phyloP scores from a whole-genome alignment of 2,888 invertebrate genomes.

The Phlogophora meticulosa region DNA sequence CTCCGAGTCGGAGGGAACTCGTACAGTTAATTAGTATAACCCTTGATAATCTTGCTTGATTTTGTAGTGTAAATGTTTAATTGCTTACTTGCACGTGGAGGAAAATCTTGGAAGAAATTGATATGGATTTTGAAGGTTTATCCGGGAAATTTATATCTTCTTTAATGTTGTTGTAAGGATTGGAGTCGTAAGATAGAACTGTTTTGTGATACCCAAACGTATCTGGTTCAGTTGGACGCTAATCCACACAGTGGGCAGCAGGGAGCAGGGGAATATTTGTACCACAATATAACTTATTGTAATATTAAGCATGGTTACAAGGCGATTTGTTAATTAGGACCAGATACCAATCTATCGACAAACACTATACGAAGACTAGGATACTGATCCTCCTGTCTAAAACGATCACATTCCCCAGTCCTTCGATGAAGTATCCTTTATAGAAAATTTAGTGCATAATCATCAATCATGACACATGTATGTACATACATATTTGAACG shows the following conservation, averaged over 20 bases:
- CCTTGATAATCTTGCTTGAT: conserved; percentile 46
- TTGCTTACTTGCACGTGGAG: conserved; percentile 21
- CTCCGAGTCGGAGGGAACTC: conserved; percentile 62
- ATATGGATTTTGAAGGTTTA: background rate
- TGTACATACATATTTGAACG: conserved; percentile 53
- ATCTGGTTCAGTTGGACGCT: background rate
- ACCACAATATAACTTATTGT: background rate
- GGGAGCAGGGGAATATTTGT: too few relatives aligned
- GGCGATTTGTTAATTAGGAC: background rate
- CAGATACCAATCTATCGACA: background rate
- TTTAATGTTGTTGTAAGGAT: background rate
- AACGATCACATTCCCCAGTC: background rate
- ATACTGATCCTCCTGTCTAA: background rate
- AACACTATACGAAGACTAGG: background rate
- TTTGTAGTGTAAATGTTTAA: conserved; percentile 23
- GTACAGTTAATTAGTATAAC: conserved; percentile 73
- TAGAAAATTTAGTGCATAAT: conserved; percentile 25
- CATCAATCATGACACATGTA: conserved; percentile 51
- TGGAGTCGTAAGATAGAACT: background rate
- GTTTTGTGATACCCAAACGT: background rate
- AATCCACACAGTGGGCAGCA: background rate
- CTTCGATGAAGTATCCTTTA: background rate
- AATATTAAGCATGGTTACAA: background rate
- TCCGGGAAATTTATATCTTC: background rate
- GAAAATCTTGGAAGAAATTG: conserved; percentile 10